phyloP scores from a whole-genome alignment of 35 echinoderm and acorn worm genomes.

The Holothuria glaberrima region DNA sequence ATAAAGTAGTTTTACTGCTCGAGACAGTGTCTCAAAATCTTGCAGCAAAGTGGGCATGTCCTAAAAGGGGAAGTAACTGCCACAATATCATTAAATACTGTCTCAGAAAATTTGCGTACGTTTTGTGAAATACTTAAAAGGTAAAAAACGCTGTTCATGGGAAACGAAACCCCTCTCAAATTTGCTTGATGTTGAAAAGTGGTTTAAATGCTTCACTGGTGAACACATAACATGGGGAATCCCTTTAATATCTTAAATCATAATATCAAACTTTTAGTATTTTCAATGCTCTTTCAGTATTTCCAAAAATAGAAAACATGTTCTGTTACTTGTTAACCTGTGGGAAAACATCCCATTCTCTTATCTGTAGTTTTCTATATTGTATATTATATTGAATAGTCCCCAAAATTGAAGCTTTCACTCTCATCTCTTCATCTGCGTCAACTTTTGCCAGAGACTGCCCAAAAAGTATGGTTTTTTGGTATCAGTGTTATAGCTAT shows the following conservation, averaged over 20 bases:
- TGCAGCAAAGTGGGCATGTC: neutral
- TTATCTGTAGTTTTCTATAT: neutral
- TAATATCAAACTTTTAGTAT: neutral
- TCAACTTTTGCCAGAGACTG: too few species aligned
- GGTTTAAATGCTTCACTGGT: neutral
- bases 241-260: neutral
- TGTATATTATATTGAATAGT: neutral
- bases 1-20: neutral
- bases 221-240: neutral
- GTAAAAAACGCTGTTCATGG: neutral
- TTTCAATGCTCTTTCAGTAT: conserved; percentile 2
- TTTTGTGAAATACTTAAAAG: conserved; percentile 9
- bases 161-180: neutral
- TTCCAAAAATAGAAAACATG: neutral
- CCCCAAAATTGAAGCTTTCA: too few species aligned
- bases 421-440: too few species aligned
- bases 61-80: neutral
- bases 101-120: neutral
- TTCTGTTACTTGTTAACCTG: conserved; percentile 3
- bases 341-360: neutral
- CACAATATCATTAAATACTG: neutral
- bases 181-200: conserved; percentile 1
- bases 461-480: too few species aligned
- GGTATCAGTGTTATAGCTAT: too few species aligned
- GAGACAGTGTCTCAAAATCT: neutral